Evolutionary conservation across 2,797 vertebrate species (phyloP), one percentile per base, ranked within the genome.

Genomic region (Ficedula albicollis): DNA sequence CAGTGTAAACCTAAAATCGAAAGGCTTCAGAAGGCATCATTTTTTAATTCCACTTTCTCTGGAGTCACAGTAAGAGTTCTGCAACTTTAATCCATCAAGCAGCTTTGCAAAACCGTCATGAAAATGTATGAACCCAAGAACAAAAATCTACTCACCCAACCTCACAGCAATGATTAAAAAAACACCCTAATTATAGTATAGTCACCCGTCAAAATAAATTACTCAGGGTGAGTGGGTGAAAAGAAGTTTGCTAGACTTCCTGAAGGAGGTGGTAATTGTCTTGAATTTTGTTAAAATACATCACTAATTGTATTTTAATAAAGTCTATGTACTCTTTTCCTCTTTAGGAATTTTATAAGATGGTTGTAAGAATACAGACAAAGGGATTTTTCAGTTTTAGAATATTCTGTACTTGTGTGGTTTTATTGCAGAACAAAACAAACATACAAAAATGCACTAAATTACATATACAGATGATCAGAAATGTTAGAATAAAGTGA

Each of bases 181-280:
- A 86, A 94, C 73, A 7, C 38, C 44, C 41, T 94, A 90, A 96
- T 95, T 96, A 88, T 77, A 64, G 38, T 87, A 84, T 79, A 96
- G 89, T 95, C 91, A 93, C 77, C 79, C 36, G 13, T 96, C 95
- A 97, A 96, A 97, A 96, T 94, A 96, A 95, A 94, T 97, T 97
- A 93, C 67, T 96, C 72, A 83, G 62, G 49, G 52, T 76, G 85
- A 95, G 93, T 95, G 94, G 95, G 93, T 95, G 89, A 96, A 84
- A 76, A 93, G 41, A 89, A 90, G 80, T 96, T 95, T 91, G 77
- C 49, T 63, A 93, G 85, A 60, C 51, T 95, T 91, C 83, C 74
- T 90, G 88, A 88, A 95, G 63, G 85, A 90, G 83, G 89, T 90
- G 74, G 70, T 82, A 95, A 95, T 95, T 95, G 89, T 93, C 80